Evolutionary conservation across 2,888 invertebrate species (phyloP).

Genomic region (Volucella bombylans): DNA sequence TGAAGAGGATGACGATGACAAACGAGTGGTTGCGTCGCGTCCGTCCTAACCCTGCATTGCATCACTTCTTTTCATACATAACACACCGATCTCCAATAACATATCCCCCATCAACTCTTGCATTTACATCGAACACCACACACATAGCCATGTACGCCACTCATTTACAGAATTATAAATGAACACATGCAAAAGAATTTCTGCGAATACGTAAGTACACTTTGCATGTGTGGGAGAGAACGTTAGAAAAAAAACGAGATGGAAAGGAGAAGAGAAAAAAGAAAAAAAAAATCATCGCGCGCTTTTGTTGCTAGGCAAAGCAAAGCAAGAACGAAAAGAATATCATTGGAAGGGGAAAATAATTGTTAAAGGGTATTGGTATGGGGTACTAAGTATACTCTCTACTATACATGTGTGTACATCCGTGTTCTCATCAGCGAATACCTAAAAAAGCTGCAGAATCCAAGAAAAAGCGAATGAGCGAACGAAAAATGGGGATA

Average conservation of each 20-base stretch:
- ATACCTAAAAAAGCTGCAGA: background rate
- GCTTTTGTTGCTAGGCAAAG: conserved; percentile 72
- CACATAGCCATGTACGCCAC: conserved; percentile 13
- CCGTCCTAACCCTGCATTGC: conserved; percentile 24
- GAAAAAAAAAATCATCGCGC: conserved; percentile 39
- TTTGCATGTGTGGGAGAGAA: conserved; percentile 39
- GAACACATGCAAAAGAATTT: conserved; percentile 54
- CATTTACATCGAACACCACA: conserved; percentile 5
- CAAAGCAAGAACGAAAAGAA: conserved; percentile 35
- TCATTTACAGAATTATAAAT: conserved; percentile 44
- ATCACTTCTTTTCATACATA: conserved; percentile 19
- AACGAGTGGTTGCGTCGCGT: background rate
- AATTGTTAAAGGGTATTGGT: background rate
- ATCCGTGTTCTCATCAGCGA: no score
- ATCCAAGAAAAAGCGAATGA: background rate
- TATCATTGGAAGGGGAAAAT: conserved; percentile 35
- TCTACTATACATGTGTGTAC: no score
- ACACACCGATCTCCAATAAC: no score
- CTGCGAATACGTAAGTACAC: conserved; percentile 2
- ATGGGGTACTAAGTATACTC: background rate
- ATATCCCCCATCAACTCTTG: background rate
- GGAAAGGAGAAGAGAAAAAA: conserved; percentile 9
- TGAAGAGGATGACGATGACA: conserved; percentile 9
- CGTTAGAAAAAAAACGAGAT: conserved; percentile 19
- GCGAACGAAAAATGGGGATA: conserved; percentile 3